Conservation (phyloP, 2,888 invertebrate genomes). For the Oscheius sp. region DNA sequence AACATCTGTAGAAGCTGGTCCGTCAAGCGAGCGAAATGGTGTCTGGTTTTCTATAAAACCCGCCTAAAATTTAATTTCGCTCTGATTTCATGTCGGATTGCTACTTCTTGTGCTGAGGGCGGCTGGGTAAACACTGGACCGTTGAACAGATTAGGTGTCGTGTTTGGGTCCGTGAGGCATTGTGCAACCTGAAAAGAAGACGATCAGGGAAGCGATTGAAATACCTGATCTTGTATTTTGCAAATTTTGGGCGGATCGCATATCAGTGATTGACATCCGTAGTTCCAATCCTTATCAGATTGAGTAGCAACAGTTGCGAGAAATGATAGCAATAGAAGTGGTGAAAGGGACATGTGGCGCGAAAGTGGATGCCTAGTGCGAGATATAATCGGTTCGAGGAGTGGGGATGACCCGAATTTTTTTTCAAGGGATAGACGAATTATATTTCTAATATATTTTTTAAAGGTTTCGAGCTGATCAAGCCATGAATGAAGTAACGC, state of each 20-base stretch:
- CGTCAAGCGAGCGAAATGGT: neutral
- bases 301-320: constrained; percentile 2
- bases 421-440: neutral
- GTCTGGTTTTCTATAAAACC: neutral
- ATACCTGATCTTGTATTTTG: constrained; percentile 45
- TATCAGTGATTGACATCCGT: constrained; percentile 49
- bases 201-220: neutral
- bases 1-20: neutral
- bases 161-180: constrained; percentile 34
- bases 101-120: constrained; percentile 1
- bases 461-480: constrained; percentile 40
- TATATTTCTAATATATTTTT: constrained; percentile 18
- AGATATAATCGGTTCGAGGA: constrained; percentile 1
- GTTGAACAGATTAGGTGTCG: constrained; percentile 28
- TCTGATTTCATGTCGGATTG: no score
- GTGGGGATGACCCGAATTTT: constrained; percentile 4
- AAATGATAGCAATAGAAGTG: constrained; percentile 13
- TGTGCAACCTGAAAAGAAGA: constrained; percentile 42
- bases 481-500: constrained; percentile 36
- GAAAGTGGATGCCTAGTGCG: neutral
- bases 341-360: neutral
- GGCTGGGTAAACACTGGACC: constrained; percentile 21
- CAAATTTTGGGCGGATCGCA: constrained; percentile 56
- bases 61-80: neutral
- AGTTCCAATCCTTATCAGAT: constrained; percentile 11